These are phyloP conservation scores for Hydrochoerus hydrochaeris DNA, from an alignment of 2,113 vertebrate species.

Conservation along the genomic window DNA sequence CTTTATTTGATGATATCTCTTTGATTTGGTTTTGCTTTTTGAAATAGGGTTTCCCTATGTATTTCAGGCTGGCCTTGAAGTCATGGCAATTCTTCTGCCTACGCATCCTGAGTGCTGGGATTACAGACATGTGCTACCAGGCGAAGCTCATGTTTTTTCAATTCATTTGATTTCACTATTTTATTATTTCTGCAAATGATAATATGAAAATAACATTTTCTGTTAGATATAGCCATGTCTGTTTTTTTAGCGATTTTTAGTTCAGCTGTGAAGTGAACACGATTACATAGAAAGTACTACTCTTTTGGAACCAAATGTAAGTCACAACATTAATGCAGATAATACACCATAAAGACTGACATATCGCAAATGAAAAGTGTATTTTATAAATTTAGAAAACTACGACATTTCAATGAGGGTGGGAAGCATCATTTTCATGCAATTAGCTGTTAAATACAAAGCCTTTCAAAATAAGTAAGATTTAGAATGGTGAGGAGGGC, in stretches of 20 bases:
- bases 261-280: not conserved
- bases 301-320: not conserved
- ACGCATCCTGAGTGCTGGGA: not conserved
- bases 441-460: not conserved
- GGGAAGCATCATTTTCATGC: not conserved
- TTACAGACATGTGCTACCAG: not conserved
- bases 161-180: not conserved
- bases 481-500: not conserved
- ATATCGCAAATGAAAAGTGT: not conserved
- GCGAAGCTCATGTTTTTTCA: not conserved
- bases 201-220: not conserved
- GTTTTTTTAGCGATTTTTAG: not conserved
- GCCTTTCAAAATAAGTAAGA: not conserved
- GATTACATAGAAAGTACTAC: not conserved
- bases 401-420: not conserved
- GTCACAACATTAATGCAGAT: not conserved
- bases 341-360: not conserved
- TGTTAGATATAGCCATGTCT: not conserved
- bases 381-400: conserved; percentile 8
- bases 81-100: not conserved
- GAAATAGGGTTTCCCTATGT: not conserved
- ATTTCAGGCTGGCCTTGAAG: not conserved
- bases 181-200: not conserved
- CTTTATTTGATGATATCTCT: not conserved
- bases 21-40: not conserved